phyloP scores from a whole-genome alignment of 2,113 vertebrate genomes.

The Larimichthys crocea region DNA sequence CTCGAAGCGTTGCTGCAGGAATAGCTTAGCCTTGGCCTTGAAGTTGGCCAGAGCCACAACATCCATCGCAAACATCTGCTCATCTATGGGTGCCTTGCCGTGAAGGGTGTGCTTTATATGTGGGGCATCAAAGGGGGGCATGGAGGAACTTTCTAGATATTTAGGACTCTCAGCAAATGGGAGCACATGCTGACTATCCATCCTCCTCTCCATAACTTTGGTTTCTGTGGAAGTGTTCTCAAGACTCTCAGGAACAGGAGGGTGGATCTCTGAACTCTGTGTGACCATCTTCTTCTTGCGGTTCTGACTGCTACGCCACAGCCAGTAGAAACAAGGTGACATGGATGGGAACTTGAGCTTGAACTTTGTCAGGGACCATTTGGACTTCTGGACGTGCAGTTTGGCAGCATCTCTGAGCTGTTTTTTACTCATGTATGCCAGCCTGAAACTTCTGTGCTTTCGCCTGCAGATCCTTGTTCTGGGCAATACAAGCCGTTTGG shows the following conservation, averaged over 20 bases:
- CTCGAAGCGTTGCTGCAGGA: slow-evolving; percentile 94
- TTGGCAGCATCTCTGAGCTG: slow-evolving; percentile 87
- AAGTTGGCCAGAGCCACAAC: slow-evolving; percentile 91
- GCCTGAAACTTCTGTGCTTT: slow-evolving; percentile 65
- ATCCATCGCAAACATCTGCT: slow-evolving; percentile 89
- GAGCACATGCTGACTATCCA: slow-evolving; percentile 16
- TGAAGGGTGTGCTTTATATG: slow-evolving; percentile 63
- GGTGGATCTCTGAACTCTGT: slow-evolving; percentile 8
- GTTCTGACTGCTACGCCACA: slow-evolving; percentile 86
- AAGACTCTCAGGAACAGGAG: slow-evolving; percentile 37
- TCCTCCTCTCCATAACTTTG: slow-evolving; percentile 3
- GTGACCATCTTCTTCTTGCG: slow-evolving; percentile 18
- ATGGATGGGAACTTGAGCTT: slow-evolving; percentile 90
- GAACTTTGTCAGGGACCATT: slow-evolving; percentile 89
- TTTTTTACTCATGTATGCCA: slow-evolving; percentile 85
- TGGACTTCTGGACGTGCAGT: slow-evolving; percentile 85
- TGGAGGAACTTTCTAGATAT: neutral
- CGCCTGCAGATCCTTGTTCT: slow-evolving; percentile 69
- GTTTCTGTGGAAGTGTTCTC: neutral
- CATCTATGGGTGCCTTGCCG: slow-evolving; percentile 62
- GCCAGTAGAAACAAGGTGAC: slow-evolving; percentile 90
- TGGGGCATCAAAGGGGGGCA: slow-evolving; percentile 46
- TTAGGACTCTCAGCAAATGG: slow-evolving; percentile 44
- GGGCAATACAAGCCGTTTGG: slow-evolving; percentile 31
- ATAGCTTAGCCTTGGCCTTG: slow-evolving; percentile 97